A percentile compares a stretch with the other conserved stretches of the same genome.
phyloP scores from a whole-genome alignment of 2,888 invertebrate species.

The Brachylomia viminalis region DNA sequence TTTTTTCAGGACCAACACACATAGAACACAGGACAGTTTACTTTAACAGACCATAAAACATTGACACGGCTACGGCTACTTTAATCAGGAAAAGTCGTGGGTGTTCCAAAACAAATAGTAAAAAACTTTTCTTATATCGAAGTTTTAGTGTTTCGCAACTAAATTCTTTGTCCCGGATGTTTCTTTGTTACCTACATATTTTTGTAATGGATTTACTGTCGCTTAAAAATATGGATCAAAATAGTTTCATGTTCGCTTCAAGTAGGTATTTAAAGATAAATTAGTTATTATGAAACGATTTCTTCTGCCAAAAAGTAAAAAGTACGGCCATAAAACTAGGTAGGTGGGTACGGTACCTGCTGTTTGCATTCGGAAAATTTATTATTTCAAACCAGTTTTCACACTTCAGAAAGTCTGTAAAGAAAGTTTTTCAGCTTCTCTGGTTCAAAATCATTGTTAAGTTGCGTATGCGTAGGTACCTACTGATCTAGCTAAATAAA shows the following conservation, averaged over 20 bases:
- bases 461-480: neutral
- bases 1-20: neutral
- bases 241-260: neutral
- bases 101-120: slow-evolving; percentile 47
- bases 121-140: slow-evolving; percentile 52
- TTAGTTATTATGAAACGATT: neutral
- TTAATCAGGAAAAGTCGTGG: slow-evolving; percentile 43
- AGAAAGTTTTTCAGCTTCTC: neutral
- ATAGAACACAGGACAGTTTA: neutral
- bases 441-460: neutral
- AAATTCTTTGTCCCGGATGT: slow-evolving; percentile 44
- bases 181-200: slow-evolving; percentile 29
- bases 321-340: neutral
- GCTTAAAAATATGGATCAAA: neutral
- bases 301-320: neutral
- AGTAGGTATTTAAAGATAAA: neutral
- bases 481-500: neutral
- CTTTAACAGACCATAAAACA: slow-evolving; percentile 38
- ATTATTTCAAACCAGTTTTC: neutral
- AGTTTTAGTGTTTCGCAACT: slow-evolving; percentile 52
- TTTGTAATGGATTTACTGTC: slow-evolving; percentile 25
- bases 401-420: too few relatives aligned
- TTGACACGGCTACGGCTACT: slow-evolving; percentile 19
- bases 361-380: neutral
- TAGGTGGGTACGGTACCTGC: neutral